These are phyloP conservation scores for Diplodus puntazzo DNA, from an alignment of 2,797 vertebrate genomes.

Conservation along the genomic window DNA sequence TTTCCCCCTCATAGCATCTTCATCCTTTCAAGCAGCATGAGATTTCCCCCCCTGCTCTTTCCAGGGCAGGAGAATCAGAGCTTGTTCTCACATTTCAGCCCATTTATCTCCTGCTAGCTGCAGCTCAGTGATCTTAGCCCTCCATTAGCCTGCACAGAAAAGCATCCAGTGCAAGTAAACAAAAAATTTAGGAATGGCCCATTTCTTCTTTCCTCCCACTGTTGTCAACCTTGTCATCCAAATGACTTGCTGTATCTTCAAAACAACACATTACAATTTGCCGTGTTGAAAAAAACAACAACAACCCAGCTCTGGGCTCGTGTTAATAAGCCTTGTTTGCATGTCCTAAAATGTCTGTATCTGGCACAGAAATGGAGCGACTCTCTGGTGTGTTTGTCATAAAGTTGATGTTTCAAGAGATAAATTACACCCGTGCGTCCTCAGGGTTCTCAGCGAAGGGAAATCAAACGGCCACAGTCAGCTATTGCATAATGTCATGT, in stretches of 20 bases:
- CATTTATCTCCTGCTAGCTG: slow-evolving; percentile 78
- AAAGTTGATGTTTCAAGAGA: slow-evolving; percentile 80
- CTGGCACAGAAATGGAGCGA: slow-evolving; percentile 62
- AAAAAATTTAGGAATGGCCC: slow-evolving; percentile 67
- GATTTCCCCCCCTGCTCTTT: slow-evolving; percentile 64
- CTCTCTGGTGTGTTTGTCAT: slow-evolving; percentile 71
- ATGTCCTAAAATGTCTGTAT: slow-evolving; percentile 53
- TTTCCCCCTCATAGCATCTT: slow-evolving; percentile 58
- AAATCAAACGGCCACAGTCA: slow-evolving; percentile 77
- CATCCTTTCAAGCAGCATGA: slow-evolving; percentile 69
- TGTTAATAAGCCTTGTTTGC: slow-evolving; percentile 71
- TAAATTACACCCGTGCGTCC: slow-evolving; percentile 77
- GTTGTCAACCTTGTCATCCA: slow-evolving; percentile 47
- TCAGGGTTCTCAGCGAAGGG: slow-evolving; percentile 65
- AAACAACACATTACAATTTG: slow-evolving; percentile 39
- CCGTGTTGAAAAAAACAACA: slow-evolving; percentile 14
- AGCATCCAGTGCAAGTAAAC: slow-evolving; percentile 74
- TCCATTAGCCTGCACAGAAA: slow-evolving; percentile 77
- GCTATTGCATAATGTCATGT: slow-evolving; percentile 78
- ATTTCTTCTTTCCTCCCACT: slow-evolving; percentile 53
- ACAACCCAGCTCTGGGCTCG: slow-evolving; percentile 18
- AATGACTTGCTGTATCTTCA: slow-evolving; percentile 42
- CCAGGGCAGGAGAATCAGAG: slow-evolving; percentile 68
- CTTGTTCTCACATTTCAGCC: slow-evolving; percentile 84
- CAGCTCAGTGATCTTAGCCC: slow-evolving; percentile 80